phyloP scores from a whole-genome alignment of 2,113 vertebrate species.

The Coptodon rendalli region DNA sequence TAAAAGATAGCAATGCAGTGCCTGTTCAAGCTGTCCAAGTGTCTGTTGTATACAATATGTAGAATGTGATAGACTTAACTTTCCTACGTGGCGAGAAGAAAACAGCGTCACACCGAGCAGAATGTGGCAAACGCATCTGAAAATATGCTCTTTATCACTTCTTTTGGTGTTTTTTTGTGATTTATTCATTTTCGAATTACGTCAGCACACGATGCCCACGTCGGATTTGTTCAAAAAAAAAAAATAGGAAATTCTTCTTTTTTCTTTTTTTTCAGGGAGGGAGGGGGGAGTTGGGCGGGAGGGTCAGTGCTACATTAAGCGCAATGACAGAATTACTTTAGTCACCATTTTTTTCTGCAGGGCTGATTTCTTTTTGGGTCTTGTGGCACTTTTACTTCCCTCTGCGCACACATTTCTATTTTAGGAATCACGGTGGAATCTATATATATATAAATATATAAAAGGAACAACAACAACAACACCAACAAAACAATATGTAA shows the following conservation, averaged over 20 bases:
- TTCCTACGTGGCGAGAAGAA: slow-evolving; percentile 75
- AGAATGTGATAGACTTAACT: slow-evolving; percentile 91
- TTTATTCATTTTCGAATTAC: slow-evolving; percentile 81
- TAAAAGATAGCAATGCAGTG: slow-evolving; percentile 84
- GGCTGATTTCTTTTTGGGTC: slow-evolving; percentile 89
- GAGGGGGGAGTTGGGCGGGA: neutral
- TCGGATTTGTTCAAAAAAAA: slow-evolving; percentile 68
- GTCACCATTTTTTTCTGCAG: slow-evolving; percentile 92
- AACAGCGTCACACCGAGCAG: slow-evolving; percentile 63
- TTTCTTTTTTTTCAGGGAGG: neutral
- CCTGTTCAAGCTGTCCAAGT: slow-evolving; percentile 98
- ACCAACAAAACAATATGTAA: slow-evolving; percentile 62
- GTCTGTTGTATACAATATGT: slow-evolving; percentile 89
- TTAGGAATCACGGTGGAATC: slow-evolving; percentile 45
- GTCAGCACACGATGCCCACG: slow-evolving; percentile 77
- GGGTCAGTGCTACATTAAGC: slow-evolving; percentile 76
- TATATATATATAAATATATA: neutral
- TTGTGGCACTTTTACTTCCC: slow-evolving; percentile 89
- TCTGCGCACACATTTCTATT: slow-evolving; percentile 57
- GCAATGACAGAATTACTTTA: slow-evolving; percentile 80
- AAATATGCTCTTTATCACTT: slow-evolving; percentile 47
- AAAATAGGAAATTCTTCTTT: slow-evolving; percentile 72
- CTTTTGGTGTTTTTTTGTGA: slow-evolving; percentile 57
- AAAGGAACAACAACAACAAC: slow-evolving; percentile 69
- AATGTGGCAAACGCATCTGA: slow-evolving; percentile 85